Base-by-base conservation (phyloP, 2,888 invertebrate species). In the Exephanes ischioxanthus region DNA sequence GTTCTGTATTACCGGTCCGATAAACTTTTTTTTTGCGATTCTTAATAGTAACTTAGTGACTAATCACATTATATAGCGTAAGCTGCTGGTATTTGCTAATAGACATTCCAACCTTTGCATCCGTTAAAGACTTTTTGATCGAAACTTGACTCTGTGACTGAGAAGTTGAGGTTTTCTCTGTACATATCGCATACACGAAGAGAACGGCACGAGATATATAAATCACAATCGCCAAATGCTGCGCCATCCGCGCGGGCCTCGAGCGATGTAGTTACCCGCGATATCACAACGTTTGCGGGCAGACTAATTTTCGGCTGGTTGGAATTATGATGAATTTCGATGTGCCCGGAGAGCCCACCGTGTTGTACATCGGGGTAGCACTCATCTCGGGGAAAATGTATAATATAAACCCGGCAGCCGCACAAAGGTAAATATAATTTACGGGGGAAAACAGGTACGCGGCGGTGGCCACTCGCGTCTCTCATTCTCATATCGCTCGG, bases 351-450 rank as follows among this genome's bases (percentile, higher is more conserved):
- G 30, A 37, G 26, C 11, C 63, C 16, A 37, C 5, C 7, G 16
- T 37, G 33, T 26, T 63, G 11, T 63, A 33, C 30, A 63, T 63
- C 3, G 30, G 14, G 30, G 14, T 7, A 30, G 22, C 45, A 45
- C 45, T 58, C 61, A 58, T 58, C 33, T 73, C 26, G 45, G 19
- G n/a, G 26, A 26, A 61, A n/a, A n/a, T 11, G 9, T 14, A 45
- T 22, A 22, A 55, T 84, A 80, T 26, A 53, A 61, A 58, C 71
- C 30, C 48, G 22, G 41, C 48, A 68, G 61, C 67, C 61, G 76
- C 79, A 68, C 80, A 72, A 77, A 83, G 77, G 86, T 84, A 84
- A 82, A 84, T 84, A 84, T 76, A 79, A 86, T 82, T 84, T 71
- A 68, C 45, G 45, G 26, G 55, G 66, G 61, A 75, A 83, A 84